Evolutionary conservation across 2,113 vertebrate genomes (phyloP), one percentile per base, ranked within the genome.

Genomic region (Erythrocercus mccallii): DNA sequence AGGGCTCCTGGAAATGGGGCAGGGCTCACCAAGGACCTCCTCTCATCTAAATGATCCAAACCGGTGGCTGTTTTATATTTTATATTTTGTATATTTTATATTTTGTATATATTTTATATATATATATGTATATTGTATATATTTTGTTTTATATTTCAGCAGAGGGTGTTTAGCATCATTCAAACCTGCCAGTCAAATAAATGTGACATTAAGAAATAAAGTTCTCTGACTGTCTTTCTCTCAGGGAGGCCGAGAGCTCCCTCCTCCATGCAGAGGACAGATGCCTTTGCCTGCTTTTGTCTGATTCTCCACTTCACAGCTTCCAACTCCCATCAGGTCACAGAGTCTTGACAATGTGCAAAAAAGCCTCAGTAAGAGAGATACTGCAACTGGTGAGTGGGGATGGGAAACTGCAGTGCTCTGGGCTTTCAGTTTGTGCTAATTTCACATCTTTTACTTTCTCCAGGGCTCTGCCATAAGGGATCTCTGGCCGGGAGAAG

Each of bases 41-140:
- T 15, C 40, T 24, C 31, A 0, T 9, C 69, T 6, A 16, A 19
- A 47, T 33, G 1, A 8, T 24, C 31, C 42, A 3, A n/a, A 20
- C 8, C 57, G 19, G 47, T 82, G n/a, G 50, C 61, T 33, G 17
- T 1, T 7, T n/a, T n/a, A n/a, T n/a, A n/a, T n/a, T n/a, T n/a
- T n/a, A n/a, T n/a, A n/a, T n/a, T n/a, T n/a, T n/a, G n/a, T n/a
- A n/a, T n/a, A n/a, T n/a, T n/a, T n/a, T n/a, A n/a, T n/a, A n/a
- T n/a, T n/a, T n/a, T n/a, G n/a, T n/a, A n/a, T n/a, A n/a, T n/a
- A n/a, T n/a, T n/a, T n/a, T n/a, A n/a, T n/a, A n/a, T n/a, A n/a
- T n/a, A n/a, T n/a, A n/a, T n/a, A n/a, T n/a, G n/a, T n/a, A n/a
- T n/a, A n/a, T n/a, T n/a, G n/a, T n/a, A n/a, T n/a, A n/a, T n/a